Base-by-base conservation (phyloP, 1,140 invertebrate genomes). In the Tenebrio molitor region DNA sequence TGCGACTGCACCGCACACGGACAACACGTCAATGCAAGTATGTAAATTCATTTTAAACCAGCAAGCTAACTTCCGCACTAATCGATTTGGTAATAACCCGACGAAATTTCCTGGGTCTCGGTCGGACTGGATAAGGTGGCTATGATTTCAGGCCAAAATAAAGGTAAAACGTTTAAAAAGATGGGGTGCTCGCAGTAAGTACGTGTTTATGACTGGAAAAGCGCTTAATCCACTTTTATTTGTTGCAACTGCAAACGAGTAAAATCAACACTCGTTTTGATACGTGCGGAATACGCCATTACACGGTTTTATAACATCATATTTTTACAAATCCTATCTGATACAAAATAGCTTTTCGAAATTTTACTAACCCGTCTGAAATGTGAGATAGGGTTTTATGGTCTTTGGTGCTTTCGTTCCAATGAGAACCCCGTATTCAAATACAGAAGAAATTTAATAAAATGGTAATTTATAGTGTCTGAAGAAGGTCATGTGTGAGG, bases 221-320 rank as follows among this genome's bases (percentile, higher is more conserved):
- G 50, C 63, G 63, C 34, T 65, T 65, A 65, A 65, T 65, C 63
- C 63, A 39, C 34, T 39, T 65, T 65, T 65, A 65, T 65, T 65
- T 44, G 34, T 65, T 65, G 33, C 63, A 65, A 44, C 63, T 65
- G 63, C 63, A 65, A 65, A 65, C 39, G 34, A 39, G 29, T 65
- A 65, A 65, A 65, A 65, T 65, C 63, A 44, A 65, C 50, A 58
- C 50, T 29, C 21, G n/a, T 29, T 58, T 29, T 58, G 50, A 33
- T 58, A 58, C 50, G 50, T 58, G 50, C 23, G 50, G 23, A 58
- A 25, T 29, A 58, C 50, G 23, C 50, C 50, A 58, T 58, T 58
- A 58, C 50, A 58, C 19, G 23, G 50, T 58, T 58, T 58, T 58
- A 58, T 29, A 58, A 58, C 50, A 29, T 29, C 23, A 29, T 58